Evolutionary conservation across 2,113 vertebrate species (phyloP).

Genomic region (Labrus mixtus): DNA sequence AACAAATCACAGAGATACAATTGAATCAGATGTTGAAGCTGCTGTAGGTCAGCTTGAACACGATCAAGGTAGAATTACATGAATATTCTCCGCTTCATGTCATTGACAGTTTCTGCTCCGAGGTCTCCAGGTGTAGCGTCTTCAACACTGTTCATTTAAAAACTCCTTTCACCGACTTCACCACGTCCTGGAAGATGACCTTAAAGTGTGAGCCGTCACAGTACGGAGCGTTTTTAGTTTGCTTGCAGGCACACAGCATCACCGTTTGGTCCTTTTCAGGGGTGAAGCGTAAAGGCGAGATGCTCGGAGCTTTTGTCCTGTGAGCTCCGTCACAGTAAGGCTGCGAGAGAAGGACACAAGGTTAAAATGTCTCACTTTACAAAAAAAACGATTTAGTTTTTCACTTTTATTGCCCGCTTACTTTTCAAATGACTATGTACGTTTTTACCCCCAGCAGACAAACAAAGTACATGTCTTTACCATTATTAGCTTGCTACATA

Average conservation of each 20-base stretch:
- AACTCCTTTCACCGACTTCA: conserved; percentile 59
- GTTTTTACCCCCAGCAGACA: too few species aligned
- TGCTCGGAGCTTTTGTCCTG: conserved; percentile 72
- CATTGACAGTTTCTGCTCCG: too few species aligned
- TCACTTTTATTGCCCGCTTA: neutral
- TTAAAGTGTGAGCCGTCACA: conserved; percentile 88
- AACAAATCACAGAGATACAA: neutral
- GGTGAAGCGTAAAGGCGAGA: conserved; percentile 86
- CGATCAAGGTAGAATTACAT: too few species aligned
- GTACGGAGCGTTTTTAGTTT: conserved; percentile 83
- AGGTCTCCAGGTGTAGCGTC: neutral
- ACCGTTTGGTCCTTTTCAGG: conserved; percentile 61
- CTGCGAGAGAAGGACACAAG: conserved; percentile 64
- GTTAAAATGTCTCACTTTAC: too few species aligned
- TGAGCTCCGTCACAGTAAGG: conserved; percentile 92
- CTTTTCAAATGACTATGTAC: too few species aligned
- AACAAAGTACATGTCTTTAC: too few species aligned
- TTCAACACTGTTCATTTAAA: conserved; percentile 53
- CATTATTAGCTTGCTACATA: too few species aligned
- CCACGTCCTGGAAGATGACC: conserved; percentile 64
- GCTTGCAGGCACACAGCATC: conserved; percentile 90
- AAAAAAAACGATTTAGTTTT: neutral
- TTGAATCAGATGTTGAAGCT: neutral
- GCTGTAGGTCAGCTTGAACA: neutral
- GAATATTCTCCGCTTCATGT: too few species aligned